A percentile compares a stretch with the other conserved stretches of the same genome.
phyloP scores from a whole-genome alignment of 2,888 invertebrate genomes.

The Ormyrus rosae region DNA sequence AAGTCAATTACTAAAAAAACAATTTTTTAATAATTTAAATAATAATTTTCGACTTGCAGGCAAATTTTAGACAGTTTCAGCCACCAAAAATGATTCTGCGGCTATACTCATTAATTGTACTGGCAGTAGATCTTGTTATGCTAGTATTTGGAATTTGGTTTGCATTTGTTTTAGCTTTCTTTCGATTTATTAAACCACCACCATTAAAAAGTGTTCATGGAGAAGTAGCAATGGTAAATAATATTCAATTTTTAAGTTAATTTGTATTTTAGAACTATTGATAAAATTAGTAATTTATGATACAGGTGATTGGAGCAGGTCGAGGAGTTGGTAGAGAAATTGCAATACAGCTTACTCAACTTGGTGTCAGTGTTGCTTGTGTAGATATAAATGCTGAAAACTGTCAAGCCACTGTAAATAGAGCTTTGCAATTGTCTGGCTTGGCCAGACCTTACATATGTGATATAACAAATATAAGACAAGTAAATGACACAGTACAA shows the following conservation, averaged over 20 bases:
- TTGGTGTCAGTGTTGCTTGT: conserved; percentile 81
- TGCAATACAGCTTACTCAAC: conserved; percentile 79
- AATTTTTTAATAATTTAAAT: not conserved
- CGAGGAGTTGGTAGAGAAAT: conserved; percentile 82
- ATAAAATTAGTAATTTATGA: not conserved
- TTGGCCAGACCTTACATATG: conserved; percentile 78
- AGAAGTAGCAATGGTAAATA: conserved; percentile 80
- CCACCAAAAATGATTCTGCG: conserved; percentile 78
- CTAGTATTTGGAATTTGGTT: conserved; percentile 78
- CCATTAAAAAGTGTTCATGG: conserved; percentile 80
- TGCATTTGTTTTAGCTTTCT: conserved; percentile 77
- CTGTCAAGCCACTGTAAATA: conserved; percentile 77
- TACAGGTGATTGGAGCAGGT: conserved; percentile 83
- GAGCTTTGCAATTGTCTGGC: conserved; percentile 76
- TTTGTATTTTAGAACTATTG: not conserved
- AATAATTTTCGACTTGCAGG: conserved; percentile 55
- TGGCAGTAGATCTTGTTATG: conserved; percentile 78
- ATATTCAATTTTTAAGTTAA: conserved; percentile 30
- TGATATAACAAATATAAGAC: conserved; percentile 79
- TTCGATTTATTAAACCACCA: conserved; percentile 78
- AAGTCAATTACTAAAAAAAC: conserved; percentile 11
- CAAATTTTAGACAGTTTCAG: conserved; percentile 56
- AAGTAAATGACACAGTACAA: conserved; percentile 76
- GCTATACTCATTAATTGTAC: conserved; percentile 78
- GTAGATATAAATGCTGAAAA: conserved; percentile 80